Evolutionary conservation across 2,888 invertebrate species (phyloP), one percentile per base, ranked within the genome.

Genomic region (Gari tellinella): DNA sequence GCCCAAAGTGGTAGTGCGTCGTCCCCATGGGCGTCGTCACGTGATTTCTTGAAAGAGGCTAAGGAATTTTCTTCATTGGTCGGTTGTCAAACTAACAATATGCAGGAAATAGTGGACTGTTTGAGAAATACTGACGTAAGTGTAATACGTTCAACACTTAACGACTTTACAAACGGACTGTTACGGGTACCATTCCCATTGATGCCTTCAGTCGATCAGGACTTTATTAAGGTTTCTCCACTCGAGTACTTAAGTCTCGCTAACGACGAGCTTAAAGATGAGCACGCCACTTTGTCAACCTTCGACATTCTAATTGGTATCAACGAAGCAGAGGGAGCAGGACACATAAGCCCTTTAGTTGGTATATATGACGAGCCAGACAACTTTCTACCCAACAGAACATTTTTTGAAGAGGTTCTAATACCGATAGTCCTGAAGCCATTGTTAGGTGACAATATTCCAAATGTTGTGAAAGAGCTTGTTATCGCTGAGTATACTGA

Each of bases 1-100:
- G 76, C 78, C 1, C 78, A 85, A 60, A 85, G 85, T 53, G 86
- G 86, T 10, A 43, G 43, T 14, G 43, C 14, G n/a, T 14, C 4
- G 3, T 15, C 43, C 5, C 43, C 43, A 14, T 43, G 43, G 43
- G 43, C 43, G 43, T 43, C 4, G 5, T 8, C 19, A 19, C 5
- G 15, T 8, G 14, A 43, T 14, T 19, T 5, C 19, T 21, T 1
- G 40, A 19, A 17, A 49, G 40, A 31, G 31, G 31, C 31, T 1
- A 40, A 66, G 14, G 43, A 46, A 45, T 58, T 66, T 8, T 26
- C 58, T 12, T 21, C 37, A 53, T 43, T n/a, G 14, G 45, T 41
- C 5, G 37, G 25, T 8, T 66, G 66, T 58, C 38, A 52, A 10
- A 45, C 52, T 4, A 21, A 10, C 5, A 15, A 21, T 37, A 38